Conservation (phyloP, 2,888 invertebrate species). For the Eupeodes luniger region DNA sequence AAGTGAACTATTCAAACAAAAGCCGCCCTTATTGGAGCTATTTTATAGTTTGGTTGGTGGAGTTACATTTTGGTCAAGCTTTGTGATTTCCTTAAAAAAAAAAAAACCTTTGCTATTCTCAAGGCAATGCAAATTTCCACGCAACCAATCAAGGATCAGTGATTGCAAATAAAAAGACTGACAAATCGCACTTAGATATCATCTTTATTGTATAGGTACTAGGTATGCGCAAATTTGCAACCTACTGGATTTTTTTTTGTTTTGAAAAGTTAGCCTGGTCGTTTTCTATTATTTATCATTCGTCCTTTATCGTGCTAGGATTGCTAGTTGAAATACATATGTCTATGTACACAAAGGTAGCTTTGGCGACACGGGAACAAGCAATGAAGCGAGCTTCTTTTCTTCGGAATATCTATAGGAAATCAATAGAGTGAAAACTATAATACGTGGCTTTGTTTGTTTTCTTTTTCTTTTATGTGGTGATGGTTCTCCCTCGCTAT, state of each 20-base stretch:
- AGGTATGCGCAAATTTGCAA: neutral
- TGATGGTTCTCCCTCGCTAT: neutral
- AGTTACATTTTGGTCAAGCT: no score
- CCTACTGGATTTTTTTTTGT: neutral
- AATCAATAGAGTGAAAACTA: slow-evolving; percentile 63
- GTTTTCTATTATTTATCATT: slow-evolving; percentile 30
- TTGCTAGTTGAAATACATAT: neutral
- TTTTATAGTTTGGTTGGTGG: no score
- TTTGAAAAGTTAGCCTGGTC: neutral
- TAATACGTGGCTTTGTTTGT: neutral
- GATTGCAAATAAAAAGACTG: neutral
- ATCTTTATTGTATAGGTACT: neutral
- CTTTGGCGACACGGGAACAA: neutral
- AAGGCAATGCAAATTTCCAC: no score
- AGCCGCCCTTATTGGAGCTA: no score
- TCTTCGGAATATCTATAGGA: slow-evolving; percentile 37
- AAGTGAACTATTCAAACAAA: no score
- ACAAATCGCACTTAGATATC: neutral
- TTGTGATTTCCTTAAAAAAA: no score
- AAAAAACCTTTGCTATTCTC: no score
- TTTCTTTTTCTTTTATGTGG: neutral
- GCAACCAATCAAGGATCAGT: neutral
- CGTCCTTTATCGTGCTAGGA: slow-evolving; percentile 10
- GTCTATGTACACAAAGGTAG: no score
- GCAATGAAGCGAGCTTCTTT: neutral